Evolutionary conservation across 2,113 vertebrate genomes (phyloP).

Genomic region (Pelecanus crispus): DNA sequence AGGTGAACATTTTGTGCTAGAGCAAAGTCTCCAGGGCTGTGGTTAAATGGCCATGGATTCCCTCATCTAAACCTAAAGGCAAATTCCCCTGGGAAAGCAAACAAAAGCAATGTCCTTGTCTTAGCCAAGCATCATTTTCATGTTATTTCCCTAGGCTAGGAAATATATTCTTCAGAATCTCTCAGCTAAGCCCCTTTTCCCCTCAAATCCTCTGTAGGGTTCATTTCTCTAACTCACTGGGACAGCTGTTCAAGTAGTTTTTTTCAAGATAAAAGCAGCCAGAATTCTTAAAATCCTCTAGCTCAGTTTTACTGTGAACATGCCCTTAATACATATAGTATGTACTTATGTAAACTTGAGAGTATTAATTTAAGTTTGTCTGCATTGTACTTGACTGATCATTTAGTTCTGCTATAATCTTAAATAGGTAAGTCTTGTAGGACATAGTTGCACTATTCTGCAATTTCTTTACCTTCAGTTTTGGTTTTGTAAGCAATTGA

Average conservation of each 20-base stretch:
- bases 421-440: not conserved
- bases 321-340: not conserved
- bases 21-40: not conserved
- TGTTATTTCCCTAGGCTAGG: not conserved
- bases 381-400: not conserved
- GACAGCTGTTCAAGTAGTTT: not conserved
- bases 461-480: not conserved
- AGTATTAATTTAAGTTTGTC: not conserved
- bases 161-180: not conserved
- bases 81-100: not conserved
- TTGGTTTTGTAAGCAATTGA: not conserved
- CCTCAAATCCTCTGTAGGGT: not conserved
- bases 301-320: not conserved
- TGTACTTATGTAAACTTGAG: not conserved
- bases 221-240: not conserved
- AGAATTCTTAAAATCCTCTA: not conserved
- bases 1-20: not conserved
- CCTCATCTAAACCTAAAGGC: not conserved
- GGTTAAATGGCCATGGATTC: not conserved
- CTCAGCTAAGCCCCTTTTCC: not conserved
- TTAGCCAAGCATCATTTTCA: not conserved
- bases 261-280: not conserved
- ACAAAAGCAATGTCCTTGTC: not conserved
- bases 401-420: not conserved
- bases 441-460: not conserved